Evolutionary conservation across 1,140 invertebrate genomes (phyloP).

Genomic region (Uloborus diversus): DNA sequence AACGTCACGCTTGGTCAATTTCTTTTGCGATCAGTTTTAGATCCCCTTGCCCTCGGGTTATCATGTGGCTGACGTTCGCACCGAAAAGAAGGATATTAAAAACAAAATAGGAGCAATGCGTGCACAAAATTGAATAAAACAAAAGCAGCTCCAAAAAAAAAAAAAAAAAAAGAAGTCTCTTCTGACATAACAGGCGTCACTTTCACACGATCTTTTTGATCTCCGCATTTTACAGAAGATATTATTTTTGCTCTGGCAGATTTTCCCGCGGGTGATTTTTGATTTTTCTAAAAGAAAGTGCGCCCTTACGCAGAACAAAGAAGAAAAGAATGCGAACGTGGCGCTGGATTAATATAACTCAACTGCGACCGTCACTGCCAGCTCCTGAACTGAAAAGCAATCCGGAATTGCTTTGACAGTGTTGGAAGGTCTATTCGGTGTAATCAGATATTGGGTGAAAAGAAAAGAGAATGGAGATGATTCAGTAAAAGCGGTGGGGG

Average conservation of each 20-base stretch:
- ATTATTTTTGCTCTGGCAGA: constrained; percentile 12
- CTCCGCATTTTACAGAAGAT: constrained; percentile 19
- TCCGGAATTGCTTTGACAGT: constrained; percentile 48
- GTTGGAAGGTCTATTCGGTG: constrained; percentile 13
- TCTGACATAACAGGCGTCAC: constrained; percentile 42
- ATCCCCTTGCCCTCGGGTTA: neutral
- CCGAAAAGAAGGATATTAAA: constrained; percentile 13
- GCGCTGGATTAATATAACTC: constrained; percentile 47
- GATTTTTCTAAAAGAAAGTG: neutral
- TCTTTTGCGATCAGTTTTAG: too few relatives aligned
- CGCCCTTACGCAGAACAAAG: neutral
- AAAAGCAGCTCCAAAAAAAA: neutral
- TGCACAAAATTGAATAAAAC: constrained; percentile 3
- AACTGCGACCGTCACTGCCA: constrained; percentile 42
- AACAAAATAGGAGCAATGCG: constrained; percentile 35
- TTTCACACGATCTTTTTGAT: constrained; percentile 51
- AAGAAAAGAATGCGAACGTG: constrained; percentile 16
- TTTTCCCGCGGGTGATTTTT: constrained; percentile 17
- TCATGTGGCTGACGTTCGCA: neutral
- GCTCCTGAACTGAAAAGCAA: constrained; percentile 15
- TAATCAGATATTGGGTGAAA: constrained; percentile 36
- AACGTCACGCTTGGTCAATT: too few relatives aligned
- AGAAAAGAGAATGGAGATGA: too few relatives aligned
- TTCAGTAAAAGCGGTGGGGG: too few relatives aligned
- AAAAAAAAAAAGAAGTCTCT: constrained; percentile 11